A percentile compares a stretch with the other conserved stretches of the same genome.
These are phyloP conservation scores for Pterostichus niger DNA, from an alignment of 2,888 invertebrate genomes.

Conservation along the genomic window DNA sequence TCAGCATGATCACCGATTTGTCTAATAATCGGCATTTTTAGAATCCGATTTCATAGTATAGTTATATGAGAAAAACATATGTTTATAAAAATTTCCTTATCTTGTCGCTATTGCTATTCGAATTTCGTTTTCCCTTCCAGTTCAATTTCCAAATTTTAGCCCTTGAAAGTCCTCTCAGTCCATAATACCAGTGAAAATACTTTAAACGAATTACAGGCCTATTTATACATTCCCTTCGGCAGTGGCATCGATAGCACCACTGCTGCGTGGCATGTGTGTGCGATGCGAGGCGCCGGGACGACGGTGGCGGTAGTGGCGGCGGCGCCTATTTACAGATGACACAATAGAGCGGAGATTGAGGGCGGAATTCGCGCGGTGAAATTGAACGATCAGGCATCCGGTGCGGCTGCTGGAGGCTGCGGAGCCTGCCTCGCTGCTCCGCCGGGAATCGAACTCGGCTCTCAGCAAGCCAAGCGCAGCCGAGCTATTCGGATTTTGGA, in stretches of 20 bases:
- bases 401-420: not conserved
- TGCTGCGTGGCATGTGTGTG: not conserved
- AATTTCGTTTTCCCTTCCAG: not conserved
- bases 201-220: constrained; percentile 57
- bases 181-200: constrained; percentile 29
- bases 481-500: constrained; percentile 44
- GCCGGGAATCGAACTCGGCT: constrained; percentile 62
- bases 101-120: not conserved
- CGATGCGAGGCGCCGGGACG: not conserved
- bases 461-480: constrained; percentile 8
- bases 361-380: constrained; percentile 64
- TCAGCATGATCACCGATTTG: too few species aligned
- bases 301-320: not conserved
- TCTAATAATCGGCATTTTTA: too few species aligned
- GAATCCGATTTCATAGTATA: too few species aligned
- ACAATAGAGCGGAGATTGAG: constrained; percentile 66
- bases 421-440: constrained; percentile 36
- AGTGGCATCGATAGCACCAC: not conserved
- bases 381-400: constrained; percentile 66
- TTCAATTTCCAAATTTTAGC: constrained; percentile 2
- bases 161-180: not conserved
- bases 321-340: constrained; percentile 55
- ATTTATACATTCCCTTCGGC: constrained; percentile 60
- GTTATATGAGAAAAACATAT: too few species aligned
- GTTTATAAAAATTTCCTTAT: not conserved